Percentiles rank a stretch among this genome's conserved stretches.
Evolutionary conservation across 2,888 invertebrate species (phyloP).

Genomic region (Minunthozetes semirufus): DNA sequence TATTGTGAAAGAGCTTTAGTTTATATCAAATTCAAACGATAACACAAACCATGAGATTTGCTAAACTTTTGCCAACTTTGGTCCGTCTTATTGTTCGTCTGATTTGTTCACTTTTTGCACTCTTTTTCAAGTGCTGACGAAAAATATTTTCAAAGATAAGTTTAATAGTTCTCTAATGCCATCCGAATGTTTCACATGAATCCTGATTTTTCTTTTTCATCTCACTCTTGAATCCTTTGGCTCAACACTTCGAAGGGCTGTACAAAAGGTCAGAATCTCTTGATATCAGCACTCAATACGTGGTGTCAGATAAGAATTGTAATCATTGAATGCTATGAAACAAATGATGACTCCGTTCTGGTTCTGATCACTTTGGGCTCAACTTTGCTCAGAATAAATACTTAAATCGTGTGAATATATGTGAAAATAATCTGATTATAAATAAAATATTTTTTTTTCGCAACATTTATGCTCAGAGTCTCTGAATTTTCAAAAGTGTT

Average conservation of each 20-base stretch:
- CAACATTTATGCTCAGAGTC: neutral
- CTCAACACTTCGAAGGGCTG: neutral
- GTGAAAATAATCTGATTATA: neutral
- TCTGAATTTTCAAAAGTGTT: neutral
- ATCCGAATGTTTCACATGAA: constrained; percentile 4
- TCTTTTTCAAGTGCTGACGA: neutral
- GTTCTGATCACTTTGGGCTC: neutral
- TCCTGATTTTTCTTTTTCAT: neutral
- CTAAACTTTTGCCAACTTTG: neutral
- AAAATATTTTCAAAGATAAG: constrained; percentile 10
- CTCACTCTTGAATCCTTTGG: neutral
- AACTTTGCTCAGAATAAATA: neutral
- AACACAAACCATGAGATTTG: constrained; percentile 21
- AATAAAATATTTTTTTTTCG: neutral
- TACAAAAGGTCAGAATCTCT: constrained; percentile 2
- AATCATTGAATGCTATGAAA: constrained; percentile 7
- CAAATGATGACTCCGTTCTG: neutral
- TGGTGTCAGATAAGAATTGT: constrained; percentile 22
- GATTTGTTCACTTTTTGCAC: neutral
- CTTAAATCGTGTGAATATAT: neutral
- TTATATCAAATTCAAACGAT: constrained; percentile 21
- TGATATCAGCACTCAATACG: neutral
- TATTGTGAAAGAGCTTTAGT: constrained; percentile 5
- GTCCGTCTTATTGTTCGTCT: neutral
- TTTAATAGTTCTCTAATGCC: constrained; percentile 7